Percentiles rank a stretch among this genome's conserved stretches.
These are phyloP conservation scores for Scaptomyza reducta DNA, from an alignment of 2,888 invertebrate genomes.

Conservation along the genomic window DNA sequence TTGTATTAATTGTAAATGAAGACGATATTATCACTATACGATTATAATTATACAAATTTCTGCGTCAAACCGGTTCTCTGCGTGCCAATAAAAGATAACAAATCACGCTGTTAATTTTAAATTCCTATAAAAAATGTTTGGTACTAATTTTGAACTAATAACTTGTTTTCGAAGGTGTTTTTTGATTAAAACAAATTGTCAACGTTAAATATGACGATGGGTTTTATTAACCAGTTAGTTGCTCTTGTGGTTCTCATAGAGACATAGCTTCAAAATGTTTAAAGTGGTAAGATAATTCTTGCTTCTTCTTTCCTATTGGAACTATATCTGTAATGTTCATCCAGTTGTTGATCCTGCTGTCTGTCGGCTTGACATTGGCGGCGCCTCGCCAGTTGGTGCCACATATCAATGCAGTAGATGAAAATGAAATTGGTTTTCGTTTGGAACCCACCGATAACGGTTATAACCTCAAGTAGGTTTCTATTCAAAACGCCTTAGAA, in stretches of 20 bases:
- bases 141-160: not conserved
- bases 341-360: slow-evolving; percentile 38
- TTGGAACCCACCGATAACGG: slow-evolving; percentile 23
- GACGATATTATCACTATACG: too few relatives aligned
- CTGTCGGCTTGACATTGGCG: slow-evolving; percentile 9
- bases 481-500: not conserved
- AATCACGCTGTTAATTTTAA: too few relatives aligned
- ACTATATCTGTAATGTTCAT: not conserved
- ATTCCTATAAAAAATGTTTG: not conserved
- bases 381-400: slow-evolving; percentile 42
- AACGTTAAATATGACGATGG: not conserved
- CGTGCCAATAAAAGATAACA: not conserved
- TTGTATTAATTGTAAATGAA: too few relatives aligned
- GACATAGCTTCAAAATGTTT: slow-evolving; percentile 6
- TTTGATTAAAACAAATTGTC: not conserved
- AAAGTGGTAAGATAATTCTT: slow-evolving; percentile 20
- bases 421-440: slow-evolving; percentile 16
- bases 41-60: too few relatives aligned
- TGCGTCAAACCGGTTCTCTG: not conserved
- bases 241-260: not conserved
- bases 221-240: slow-evolving; percentile 7
- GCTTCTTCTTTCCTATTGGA: not conserved
- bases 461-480: slow-evolving; percentile 41
- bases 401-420: not conserved
- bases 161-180: slow-evolving; percentile 3